These are phyloP conservation scores for Nasonia vitripennis DNA, from an alignment of 1,140 invertebrate species.

Conservation along the genomic window DNA sequence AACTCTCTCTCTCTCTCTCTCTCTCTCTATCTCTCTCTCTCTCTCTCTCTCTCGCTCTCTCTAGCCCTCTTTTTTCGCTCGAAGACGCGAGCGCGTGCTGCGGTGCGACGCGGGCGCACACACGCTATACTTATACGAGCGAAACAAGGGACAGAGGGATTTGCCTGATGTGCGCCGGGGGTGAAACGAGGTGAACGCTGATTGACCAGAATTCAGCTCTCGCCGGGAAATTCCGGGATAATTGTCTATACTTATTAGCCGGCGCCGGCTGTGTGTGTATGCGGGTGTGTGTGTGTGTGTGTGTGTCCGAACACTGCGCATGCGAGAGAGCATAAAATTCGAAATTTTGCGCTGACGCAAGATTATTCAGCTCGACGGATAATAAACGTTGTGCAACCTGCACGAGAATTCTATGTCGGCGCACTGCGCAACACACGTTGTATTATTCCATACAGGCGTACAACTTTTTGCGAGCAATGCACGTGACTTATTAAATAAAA, in stretches of 20 bases:
- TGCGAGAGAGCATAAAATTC: not conserved
- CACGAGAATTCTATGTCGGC: not conserved
- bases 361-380: not conserved
- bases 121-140: no score
- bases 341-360: not conserved
- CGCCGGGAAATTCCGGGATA: not conserved
- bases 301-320: not conserved
- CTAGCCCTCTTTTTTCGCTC: not conserved
- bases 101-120: no score
- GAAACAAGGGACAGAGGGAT: not conserved
- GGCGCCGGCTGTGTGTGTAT: not conserved
- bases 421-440: not conserved
- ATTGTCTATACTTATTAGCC: not conserved
- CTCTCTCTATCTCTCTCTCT: not conserved
- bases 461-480: not conserved
- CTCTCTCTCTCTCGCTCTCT: not conserved
- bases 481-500: not conserved
- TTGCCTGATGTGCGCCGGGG: not conserved
- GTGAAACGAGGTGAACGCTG: not conserved
- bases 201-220: constrained; percentile 6
- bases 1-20: not conserved
- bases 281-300: no score
- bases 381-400: not conserved
- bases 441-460: not conserved
- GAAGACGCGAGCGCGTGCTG: not conserved